Percentiles rank a stretch among this genome's conserved stretches.
Evolutionary conservation across 2,888 invertebrate genomes (phyloP).

Genomic region (Pimpla rufipes): DNA sequence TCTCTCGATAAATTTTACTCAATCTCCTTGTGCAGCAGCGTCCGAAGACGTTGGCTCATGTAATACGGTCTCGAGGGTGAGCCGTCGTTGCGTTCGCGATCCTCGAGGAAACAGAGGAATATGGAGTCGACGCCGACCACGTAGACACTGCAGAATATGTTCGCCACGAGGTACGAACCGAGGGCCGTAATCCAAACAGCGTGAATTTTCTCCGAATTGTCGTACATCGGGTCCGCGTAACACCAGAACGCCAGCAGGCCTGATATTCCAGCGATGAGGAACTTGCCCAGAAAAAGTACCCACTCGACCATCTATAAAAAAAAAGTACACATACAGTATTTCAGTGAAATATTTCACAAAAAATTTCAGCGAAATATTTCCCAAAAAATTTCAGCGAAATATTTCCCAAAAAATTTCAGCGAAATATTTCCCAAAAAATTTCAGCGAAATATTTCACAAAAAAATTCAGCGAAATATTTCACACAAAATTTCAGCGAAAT

Average conservation of each 20-base stretch:
- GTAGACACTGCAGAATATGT: conserved; percentile 97
- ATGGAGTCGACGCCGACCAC: conserved; percentile 99
- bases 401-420: too few species aligned
- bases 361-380: too few species aligned
- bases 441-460: too few species aligned
- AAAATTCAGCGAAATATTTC: too few species aligned
- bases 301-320: conserved; percentile 92
- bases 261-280: conserved; percentile 92
- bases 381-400: too few species aligned
- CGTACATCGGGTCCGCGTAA: conserved; percentile 86
- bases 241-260: conserved; percentile 91
- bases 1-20: too few species aligned
- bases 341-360: too few species aligned
- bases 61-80: conserved; percentile 95
- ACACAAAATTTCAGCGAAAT: too few species aligned
- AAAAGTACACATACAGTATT: background rate
- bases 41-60: conserved; percentile 97
- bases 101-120: conserved; percentile 98
- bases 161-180: conserved; percentile 94
- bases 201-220: conserved; percentile 91
- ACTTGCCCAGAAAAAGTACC: conserved; percentile 95
- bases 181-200: conserved; percentile 93
- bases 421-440: too few species aligned
- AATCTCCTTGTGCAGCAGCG: conserved; percentile 76
- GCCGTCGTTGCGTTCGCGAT: conserved; percentile 98